phyloP scores from a whole-genome alignment of 1,140 invertebrate species.

The Mercenaria mercenaria region DNA sequence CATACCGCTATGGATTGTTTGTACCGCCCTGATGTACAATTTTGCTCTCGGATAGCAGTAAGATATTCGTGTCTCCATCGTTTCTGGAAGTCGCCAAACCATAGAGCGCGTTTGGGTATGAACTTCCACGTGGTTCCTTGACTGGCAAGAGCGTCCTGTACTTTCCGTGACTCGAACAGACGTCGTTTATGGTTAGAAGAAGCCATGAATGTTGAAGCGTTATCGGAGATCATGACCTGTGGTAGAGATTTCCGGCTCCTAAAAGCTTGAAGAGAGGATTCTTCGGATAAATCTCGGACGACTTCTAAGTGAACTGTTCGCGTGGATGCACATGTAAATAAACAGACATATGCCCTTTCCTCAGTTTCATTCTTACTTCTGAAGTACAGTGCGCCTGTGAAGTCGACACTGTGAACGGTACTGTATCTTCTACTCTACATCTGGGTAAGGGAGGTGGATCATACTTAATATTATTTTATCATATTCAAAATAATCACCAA shows the following conservation, averaged over 20 bases:
- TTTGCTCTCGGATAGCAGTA: too few species aligned
- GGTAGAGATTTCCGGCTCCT: neutral
- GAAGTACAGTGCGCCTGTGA: constrained; percentile 1
- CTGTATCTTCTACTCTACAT: too few species aligned
- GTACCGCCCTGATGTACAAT: too few species aligned
- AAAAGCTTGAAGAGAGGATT: constrained; percentile 50
- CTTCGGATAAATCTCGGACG: neutral
- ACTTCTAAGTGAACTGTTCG: constrained; percentile 50
- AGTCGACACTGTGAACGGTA: too few species aligned
- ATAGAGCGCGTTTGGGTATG: constrained; percentile 38
- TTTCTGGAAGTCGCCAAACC: constrained; percentile 29
- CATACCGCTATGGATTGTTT: too few species aligned
- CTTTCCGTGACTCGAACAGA: neutral
- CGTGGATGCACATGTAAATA: constrained; percentile 43
- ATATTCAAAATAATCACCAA: too few species aligned
- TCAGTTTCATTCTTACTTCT: neutral
- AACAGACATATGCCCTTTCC: constrained; percentile 44
- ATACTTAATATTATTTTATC: too few species aligned
- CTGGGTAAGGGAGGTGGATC: too few species aligned
- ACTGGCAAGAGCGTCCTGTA: neutral
- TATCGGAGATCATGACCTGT: constrained; percentile 27
- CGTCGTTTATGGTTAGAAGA: neutral
- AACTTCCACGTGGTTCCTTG: constrained; percentile 14
- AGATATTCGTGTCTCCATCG: too few species aligned
- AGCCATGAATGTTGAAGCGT: constrained; percentile 39